These are phyloP conservation scores for Chrysaora quinquecirrha DNA, from an alignment of 30 jellyfish, hydroid and myxozoan species.

Conservation along the genomic window DNA sequence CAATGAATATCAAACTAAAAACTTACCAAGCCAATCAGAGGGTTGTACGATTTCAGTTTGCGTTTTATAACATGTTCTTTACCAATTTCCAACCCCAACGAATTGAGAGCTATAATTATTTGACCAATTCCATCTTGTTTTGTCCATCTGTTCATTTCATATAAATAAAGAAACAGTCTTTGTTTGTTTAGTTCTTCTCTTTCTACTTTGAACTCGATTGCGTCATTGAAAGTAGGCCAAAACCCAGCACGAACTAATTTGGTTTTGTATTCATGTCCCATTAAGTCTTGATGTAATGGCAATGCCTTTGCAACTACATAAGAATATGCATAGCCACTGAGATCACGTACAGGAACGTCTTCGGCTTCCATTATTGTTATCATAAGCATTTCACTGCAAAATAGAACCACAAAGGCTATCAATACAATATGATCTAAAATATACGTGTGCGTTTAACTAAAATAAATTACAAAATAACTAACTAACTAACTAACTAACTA, in stretches of 20 bases:
- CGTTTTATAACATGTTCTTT: slow-evolving; percentile 72
- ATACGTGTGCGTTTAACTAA: too few relatives aligned
- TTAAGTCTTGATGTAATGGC: slow-evolving; percentile 56
- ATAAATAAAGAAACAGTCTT: slow-evolving; percentile 66
- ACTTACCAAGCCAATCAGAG: slow-evolving; percentile 88
- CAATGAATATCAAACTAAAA: too few relatives aligned
- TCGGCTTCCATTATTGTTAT: slow-evolving; percentile 82
- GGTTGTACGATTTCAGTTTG: slow-evolving; percentile 78
- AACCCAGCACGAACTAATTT: slow-evolving; percentile 88
- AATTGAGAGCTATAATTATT: slow-evolving; percentile 32
- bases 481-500: too few relatives aligned
- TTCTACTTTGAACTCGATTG: slow-evolving; percentile 46
- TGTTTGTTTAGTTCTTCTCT: slow-evolving; percentile 63
- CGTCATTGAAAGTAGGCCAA: slow-evolving; percentile 95
- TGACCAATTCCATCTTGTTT: slow-evolving; percentile 97
- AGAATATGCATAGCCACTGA: slow-evolving; percentile 95
- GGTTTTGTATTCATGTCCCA: slow-evolving; percentile 67
- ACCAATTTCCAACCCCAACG: slow-evolving; percentile 44
- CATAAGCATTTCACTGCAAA: slow-evolving; percentile 73
- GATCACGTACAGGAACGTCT: slow-evolving; percentile 91
- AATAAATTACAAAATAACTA: too few relatives aligned
- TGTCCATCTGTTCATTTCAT: slow-evolving; percentile 95
- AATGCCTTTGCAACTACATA: slow-evolving; percentile 73
- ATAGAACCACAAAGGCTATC: neutral
- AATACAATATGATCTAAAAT: too few relatives aligned